Evolutionary conservation across 2,797 vertebrate genomes (phyloP).

Genomic region (Tachyglossus aculeatus): DNA sequence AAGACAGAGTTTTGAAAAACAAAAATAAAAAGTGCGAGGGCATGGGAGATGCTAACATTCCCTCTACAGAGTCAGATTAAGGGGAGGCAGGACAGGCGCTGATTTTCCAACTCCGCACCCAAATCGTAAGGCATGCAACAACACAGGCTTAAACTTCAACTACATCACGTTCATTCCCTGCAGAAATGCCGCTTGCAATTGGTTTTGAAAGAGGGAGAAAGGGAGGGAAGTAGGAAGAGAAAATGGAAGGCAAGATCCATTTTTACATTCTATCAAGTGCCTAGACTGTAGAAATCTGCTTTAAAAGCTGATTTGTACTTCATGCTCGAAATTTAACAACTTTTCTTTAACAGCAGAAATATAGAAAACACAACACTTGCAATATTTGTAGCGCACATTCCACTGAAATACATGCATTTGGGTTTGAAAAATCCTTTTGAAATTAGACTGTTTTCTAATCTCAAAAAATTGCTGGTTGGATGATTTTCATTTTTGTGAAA

Average conservation of each 20-base stretch:
- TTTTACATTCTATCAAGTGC: background rate
- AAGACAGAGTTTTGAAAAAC: conserved; percentile 16
- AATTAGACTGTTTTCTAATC: conserved; percentile 64
- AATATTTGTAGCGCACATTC: conserved; percentile 1
- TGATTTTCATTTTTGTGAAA: conserved; percentile 62
- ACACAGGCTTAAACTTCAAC: too few relatives aligned
- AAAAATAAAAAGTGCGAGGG: background rate
- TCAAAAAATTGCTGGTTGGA: conserved; percentile 55
- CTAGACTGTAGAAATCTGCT: background rate
- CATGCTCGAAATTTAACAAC: background rate
- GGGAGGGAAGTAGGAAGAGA: background rate
- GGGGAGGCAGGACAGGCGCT: background rate
- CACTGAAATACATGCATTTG: background rate
- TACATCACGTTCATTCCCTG: too few relatives aligned
- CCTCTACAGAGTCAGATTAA: background rate
- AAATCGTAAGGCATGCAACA: background rate
- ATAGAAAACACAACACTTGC: background rate
- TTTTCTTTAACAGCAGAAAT: background rate
- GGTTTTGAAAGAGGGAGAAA: background rate
- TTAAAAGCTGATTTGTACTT: conserved; percentile 2
- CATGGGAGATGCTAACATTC: background rate
- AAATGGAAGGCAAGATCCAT: too few relatives aligned
- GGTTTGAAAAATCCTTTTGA: conserved; percentile 40
- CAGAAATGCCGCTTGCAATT: too few relatives aligned
- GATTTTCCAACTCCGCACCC: too few relatives aligned